A percentile compares a stretch with the other conserved stretches of the same genome.
Conservation (phyloP, 2,113 vertebrate genomes). For the Okapia johnstoni region DNA sequence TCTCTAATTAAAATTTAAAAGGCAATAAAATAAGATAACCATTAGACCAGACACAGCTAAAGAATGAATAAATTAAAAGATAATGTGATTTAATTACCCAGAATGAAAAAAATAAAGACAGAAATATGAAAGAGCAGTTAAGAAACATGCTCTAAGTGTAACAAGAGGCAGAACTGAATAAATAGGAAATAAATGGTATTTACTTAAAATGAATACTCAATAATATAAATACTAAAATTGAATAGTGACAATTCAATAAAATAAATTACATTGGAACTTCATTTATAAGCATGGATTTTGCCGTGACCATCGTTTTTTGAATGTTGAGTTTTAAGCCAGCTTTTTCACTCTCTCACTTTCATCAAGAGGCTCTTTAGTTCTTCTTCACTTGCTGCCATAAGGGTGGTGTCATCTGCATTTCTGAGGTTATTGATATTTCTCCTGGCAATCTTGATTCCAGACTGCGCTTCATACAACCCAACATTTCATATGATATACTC, state of each 20-base stretch:
- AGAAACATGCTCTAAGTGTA: not conserved
- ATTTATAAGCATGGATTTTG: not conserved
- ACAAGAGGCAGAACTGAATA: not conserved
- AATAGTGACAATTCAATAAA: not conserved
- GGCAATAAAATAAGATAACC: not conserved
- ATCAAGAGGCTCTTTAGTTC: not conserved
- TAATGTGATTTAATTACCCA: not conserved
- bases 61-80: not conserved
- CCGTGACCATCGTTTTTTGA: not conserved
- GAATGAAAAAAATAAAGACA: not conserved
- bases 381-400: not conserved
- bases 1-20: not conserved
- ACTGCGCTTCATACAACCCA: fast-evolving
- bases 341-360: not conserved
- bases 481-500: not conserved
- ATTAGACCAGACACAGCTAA: not conserved
- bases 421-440: not conserved
- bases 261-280: not conserved
- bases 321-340: not conserved
- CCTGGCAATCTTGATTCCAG: not conserved
- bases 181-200: not conserved
- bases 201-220: not conserved
- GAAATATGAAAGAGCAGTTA: not conserved
- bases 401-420: not conserved
- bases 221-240: not conserved